phyloP scores from a whole-genome alignment of 53 echinoderm and acorn worm genomes.

The Patiria pectinifera region DNA sequence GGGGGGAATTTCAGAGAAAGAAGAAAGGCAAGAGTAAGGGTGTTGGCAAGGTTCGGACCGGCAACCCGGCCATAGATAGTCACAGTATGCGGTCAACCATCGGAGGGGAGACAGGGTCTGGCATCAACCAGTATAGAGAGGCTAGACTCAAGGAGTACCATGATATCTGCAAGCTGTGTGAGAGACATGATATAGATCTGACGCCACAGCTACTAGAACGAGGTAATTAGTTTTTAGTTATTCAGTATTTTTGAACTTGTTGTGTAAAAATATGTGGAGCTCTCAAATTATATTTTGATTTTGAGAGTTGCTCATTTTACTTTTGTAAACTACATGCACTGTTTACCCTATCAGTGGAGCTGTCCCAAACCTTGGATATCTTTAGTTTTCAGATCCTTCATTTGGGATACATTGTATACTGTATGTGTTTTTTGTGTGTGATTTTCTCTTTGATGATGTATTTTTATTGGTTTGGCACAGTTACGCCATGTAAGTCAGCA shows the following conservation, averaged over 20 bases:
- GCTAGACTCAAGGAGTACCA: conserved; percentile 91
- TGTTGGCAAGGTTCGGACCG: conserved; percentile 76
- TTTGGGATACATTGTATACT: too few species aligned
- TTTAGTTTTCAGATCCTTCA: too few species aligned
- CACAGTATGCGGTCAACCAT: conserved; percentile 82
- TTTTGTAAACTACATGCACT: too few species aligned
- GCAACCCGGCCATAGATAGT: conserved; percentile 79
- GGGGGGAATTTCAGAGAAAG: conserved; percentile 43
- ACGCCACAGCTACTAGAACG: conserved; percentile 84
- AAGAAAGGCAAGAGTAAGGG: conserved; percentile 68
- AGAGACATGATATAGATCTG: conserved; percentile 72
- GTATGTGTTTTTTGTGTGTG: too few species aligned
- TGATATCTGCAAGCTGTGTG: conserved; percentile 81
- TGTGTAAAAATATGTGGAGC: not conserved
- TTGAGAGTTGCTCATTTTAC: not conserved
- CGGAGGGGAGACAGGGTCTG: conserved; percentile 68
- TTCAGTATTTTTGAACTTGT: not conserved
- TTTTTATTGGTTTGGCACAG: too few species aligned
- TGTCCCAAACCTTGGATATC: too few species aligned
- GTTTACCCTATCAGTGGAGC: too few species aligned
- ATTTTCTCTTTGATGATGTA: too few species aligned
- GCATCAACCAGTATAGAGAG: conserved; percentile 82
- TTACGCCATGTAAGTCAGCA: too few species aligned
- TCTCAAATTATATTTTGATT: too few species aligned
- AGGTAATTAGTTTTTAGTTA: conserved; percentile 52